Base-by-base conservation (phyloP, 2,888 invertebrate genomes). In the Tolmerus cingulatus region DNA sequence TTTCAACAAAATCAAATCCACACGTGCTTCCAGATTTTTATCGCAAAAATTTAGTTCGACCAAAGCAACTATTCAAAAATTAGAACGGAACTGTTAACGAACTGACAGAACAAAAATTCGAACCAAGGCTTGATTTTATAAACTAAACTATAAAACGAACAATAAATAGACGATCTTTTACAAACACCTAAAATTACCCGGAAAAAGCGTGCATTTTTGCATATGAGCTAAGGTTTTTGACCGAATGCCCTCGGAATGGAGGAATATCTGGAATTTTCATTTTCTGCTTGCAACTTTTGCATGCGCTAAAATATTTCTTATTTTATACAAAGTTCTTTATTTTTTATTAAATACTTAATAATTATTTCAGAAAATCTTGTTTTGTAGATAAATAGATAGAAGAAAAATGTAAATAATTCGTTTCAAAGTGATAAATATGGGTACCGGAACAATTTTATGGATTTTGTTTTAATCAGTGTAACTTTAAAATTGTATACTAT, bases 191-290 rank as follows among this genome's bases (percentile, higher is more conserved):
- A 89, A 90, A 90, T 92, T 92, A 92, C 92, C 92, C 92, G 90
- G 91, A 90, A 90, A 91, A 90, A 90, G 91, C 90, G 90, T 91
- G 91, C 90, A 91, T 90, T 91, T 91, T 91, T 90, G 90, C 91
- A 90, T 89, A 90, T 90, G 90, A 89, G 88, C 91, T 90, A 90
- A 88, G 91, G 90, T 91, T 90, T 91, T 90, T 91, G 90, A 91
- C 91, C 89, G 92, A 92, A 91, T 91, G 91, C 91, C 92, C 92
- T 90, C 91, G 90, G 91, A 91, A 92, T 90, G 92, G 90, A 89
- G 92, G 92, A 90, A 92, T 92, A 91, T 92, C 92, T 91, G 91
- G 91, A 90, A 92, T 91, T 91, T 91, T 91, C 90, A 91, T 90
- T 90, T 91, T 92, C 91, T 90, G 91, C 90, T 90, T 91, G 90